Base-by-base conservation (phyloP, 2,888 invertebrate genomes). In the Sceliomorpha sp. region DNA sequence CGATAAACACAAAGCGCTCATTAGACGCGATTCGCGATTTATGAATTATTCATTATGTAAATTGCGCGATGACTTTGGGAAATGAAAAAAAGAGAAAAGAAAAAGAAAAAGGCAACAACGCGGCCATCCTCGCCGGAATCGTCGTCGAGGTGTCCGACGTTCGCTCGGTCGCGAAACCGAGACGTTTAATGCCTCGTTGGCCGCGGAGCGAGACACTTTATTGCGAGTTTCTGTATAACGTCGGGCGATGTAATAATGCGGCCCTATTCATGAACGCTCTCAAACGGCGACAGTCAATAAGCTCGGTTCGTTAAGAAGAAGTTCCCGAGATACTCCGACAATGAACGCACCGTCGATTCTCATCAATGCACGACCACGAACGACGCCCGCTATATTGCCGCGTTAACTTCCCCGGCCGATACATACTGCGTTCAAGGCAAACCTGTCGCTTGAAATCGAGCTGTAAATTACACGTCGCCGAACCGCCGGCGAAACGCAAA, bases 341-440 rank as follows among this genome's bases (percentile, higher is more conserved):
- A 50, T 53, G 39, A 34, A n/a, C n/a, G n/a, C 40, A 20, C 20
- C 37, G 31, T 32, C 45, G 39, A 50, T 48, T 32, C 39, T 51
- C 56, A 36, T 55, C 34, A 36, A 63, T 47, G 42, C 37, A 53
- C 17, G 12, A 20, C 29, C 40, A 31, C 29, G 27, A 5, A 8
- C 12, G 13, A 47, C 27, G 34, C 47, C n/a, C 45, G 27, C 34
- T 40, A 42, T 47, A 51, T 42, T 24, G 10, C 9, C 7, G 27
- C 24, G 39, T 6, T 20, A 55, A 72, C 34, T 63, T 51, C 15
- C 12, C 12, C 7, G 48, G 10, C 6, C 17, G 10, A 59, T 36
- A 42, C 55, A 55, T 59, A 74, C 71, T 9, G 32, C 55, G 63
- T 55, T 77, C 78, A 78, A 77, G 78, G 76, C 50, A 67, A 77